These are phyloP conservation scores for Dryocosmus kuriphilus DNA, from an alignment of 2,888 invertebrate genomes.

Conservation along the genomic window DNA sequence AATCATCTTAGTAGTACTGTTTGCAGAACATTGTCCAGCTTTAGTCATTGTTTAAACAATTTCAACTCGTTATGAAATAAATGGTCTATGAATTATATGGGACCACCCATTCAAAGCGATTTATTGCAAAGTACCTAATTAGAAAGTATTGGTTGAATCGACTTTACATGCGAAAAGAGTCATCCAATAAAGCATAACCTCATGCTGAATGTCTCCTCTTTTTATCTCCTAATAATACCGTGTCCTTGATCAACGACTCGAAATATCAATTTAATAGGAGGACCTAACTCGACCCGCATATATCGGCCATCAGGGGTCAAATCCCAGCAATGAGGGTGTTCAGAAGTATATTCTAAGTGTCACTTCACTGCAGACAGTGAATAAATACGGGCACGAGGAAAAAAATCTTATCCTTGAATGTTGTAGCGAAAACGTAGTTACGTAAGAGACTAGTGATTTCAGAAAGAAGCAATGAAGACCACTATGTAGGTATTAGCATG, in stretches of 20 bases:
- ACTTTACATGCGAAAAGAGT: neutral
- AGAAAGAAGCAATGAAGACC: neutral
- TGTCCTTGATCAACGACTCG: neutral
- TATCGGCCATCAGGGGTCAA: neutral
- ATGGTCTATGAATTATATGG: neutral
- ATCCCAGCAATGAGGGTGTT: slow-evolving; percentile 21
- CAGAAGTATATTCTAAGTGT: slow-evolving; percentile 9
- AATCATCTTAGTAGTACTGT: neutral
- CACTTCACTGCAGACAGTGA: neutral
- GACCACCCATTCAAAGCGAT: neutral
- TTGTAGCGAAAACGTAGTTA: neutral
- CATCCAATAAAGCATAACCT: too few species aligned
- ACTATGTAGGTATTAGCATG: neutral
- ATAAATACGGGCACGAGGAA: neutral
- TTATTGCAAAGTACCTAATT: neutral
- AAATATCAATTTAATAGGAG: slow-evolving; percentile 16
- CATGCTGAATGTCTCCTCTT: neutral
- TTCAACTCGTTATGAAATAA: neutral
- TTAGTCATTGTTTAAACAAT: neutral
- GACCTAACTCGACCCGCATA: neutral
- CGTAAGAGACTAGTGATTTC: neutral
- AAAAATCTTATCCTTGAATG: neutral
- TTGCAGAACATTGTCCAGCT: neutral
- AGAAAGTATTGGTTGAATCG: neutral
- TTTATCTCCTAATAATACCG: neutral